A percentile compares a stretch with the other conserved stretches of the same genome.
Evolutionary conservation across 2,888 invertebrate species (phyloP).

Genomic region (Ichneumoninae sp.): DNA sequence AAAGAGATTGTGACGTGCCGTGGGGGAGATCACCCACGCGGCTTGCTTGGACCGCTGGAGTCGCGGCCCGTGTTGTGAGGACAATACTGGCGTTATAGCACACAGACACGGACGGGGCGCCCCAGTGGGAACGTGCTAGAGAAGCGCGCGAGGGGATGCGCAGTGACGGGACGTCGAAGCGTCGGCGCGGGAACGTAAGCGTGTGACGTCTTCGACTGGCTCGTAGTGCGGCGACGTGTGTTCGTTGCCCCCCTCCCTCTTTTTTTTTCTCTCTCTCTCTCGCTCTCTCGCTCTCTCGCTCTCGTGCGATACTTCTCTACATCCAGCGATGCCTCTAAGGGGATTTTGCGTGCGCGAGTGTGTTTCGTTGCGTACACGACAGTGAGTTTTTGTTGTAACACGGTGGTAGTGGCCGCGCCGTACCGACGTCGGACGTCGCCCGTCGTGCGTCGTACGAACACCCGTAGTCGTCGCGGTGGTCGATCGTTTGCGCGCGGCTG

Average conservation of each 20-base stretch:
- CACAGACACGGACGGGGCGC: conserved; percentile 1
- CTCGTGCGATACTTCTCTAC: not conserved
- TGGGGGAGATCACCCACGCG: conserved; percentile 33
- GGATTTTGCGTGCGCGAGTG: conserved; percentile 30
- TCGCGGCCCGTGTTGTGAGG: conserved; percentile 32
- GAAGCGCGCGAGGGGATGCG: conserved; percentile 64
- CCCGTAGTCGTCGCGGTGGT: conserved; percentile 56
- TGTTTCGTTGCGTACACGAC: conserved; percentile 26
- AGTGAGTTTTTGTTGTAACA: conserved; percentile 36
- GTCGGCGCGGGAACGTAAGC: conserved; percentile 64
- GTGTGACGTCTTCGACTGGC: conserved; percentile 63
- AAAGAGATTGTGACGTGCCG: conserved; percentile 46
- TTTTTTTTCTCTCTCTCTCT: conserved; percentile 19
- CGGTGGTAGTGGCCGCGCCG: conserved; percentile 45
- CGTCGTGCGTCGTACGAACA: conserved; percentile 58
- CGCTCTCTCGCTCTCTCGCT: conserved; percentile 31
- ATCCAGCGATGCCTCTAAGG: not conserved
- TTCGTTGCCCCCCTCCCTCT: conserved; percentile 41
- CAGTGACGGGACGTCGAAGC: conserved; percentile 50
- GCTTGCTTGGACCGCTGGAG: conserved; percentile 38
- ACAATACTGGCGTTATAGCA: conserved; percentile 6
- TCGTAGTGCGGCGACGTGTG: conserved; percentile 36
- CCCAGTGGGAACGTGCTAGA: conserved; percentile 16
- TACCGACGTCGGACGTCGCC: conserved; percentile 61
- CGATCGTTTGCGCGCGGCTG: conserved; percentile 63